Evolutionary conservation across 2,888 invertebrate species (phyloP), one percentile per base, ranked within the genome.

Genomic region (Drosophila demipolita): DNA sequence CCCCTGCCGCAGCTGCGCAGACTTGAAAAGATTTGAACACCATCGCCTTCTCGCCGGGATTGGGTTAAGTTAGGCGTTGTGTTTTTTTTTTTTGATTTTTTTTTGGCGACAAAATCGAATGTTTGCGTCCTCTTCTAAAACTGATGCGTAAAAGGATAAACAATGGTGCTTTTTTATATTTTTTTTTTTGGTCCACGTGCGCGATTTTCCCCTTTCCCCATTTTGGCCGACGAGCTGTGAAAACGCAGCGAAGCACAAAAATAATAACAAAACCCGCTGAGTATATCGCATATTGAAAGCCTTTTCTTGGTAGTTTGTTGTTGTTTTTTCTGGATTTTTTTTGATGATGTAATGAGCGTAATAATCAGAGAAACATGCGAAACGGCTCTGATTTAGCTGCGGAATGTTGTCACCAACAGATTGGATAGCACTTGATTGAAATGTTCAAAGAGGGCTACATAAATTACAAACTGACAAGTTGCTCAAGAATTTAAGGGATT

Each of bases 261-360:
- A 84, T 84, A 89, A 89, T 85, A 85, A 84, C 85, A 85, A 85
- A 89, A 75, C 73, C 36, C 68, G 26, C 23, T 15, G 45, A 45
- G 45, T 15, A 45, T 15, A 23, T 26, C 63, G 12, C 42, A 49
- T 55, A 66, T 58, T 65, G 71, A 72, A 78, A 73, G 77, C 45
- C 23, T 45, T 45, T 45, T 15, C 4, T 23, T 32, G 57, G 61
- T 64, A 55, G 48, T 35, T 60, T 63, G 64, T 40, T 62, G 54
- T 35, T 26, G 20, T 23, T n/a, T 17, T 7, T 20, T 45, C n/a
- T 42, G 12, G 12, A 3, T 9, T 35, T 40, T 40, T 65, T 78
- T 61, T 64, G 77, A 80, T 80, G 72, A 89, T 89, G 82, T 84
- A 84, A 84, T 89, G 89, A 89, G 84, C 84, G 87, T 87, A 87